Percentiles rank a stretch among this genome's conserved stretches.
phyloP scores from a whole-genome alignment of 2,113 vertebrate species.

The Leptobrachium ailaonicum region DNA sequence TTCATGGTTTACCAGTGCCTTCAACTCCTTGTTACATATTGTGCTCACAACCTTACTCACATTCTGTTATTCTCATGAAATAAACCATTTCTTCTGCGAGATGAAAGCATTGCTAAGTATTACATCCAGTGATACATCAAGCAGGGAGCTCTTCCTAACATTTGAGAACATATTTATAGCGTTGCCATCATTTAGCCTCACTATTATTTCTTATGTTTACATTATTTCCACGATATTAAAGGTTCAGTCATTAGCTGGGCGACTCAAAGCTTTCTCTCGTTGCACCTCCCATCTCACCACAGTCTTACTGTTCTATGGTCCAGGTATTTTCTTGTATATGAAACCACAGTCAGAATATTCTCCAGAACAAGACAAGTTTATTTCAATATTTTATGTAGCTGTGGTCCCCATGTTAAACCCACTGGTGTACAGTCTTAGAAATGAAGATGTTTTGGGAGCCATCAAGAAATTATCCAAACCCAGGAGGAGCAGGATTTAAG shows the following conservation, averaged over 20 bases:
- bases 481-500: too few relatives aligned
- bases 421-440: conserved; percentile 19
- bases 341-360: background rate
- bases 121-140: background rate
- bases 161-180: background rate
- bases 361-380: background rate
- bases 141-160: background rate
- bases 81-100: conserved; percentile 23
- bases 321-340: background rate
- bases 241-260: background rate
- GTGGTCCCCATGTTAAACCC: conserved; percentile 20
- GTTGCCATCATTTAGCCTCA: background rate
- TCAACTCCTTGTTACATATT: background rate
- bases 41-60: background rate
- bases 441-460: conserved; percentile 9
- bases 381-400: conserved; percentile 8
- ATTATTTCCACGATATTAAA: conserved; percentile 18
- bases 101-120: background rate
- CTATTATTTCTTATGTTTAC: conserved; percentile 12
- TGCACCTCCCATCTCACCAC: conserved; percentile 19
- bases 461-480: background rate
- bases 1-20: background rate
- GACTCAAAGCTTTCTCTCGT: conserved; percentile 11
- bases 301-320: conserved; percentile 17
- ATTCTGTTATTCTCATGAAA: background rate